Evolutionary conservation across 2,888 invertebrate genomes (phyloP), one percentile per base, ranked within the genome.

Genomic region (Dryocosmus kuriphilus): DNA sequence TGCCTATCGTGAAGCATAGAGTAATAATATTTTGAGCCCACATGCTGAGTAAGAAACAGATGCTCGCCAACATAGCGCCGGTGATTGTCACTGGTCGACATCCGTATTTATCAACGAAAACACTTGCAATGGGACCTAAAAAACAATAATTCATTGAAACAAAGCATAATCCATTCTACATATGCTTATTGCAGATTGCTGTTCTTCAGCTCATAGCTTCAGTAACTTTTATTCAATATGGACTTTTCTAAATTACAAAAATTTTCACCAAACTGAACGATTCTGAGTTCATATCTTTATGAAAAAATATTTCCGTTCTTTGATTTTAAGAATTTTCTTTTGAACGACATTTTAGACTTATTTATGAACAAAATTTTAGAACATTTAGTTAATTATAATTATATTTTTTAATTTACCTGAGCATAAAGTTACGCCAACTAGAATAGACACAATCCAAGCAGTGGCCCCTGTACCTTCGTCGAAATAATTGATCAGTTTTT

Each of bases 391-490:
- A 60, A 14, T 60, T 3, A 19, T 60, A 60, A 60, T 62, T 30
- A 46, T 79, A 55, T 78, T 41, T 71, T 19, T 19, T 7, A 73
- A 88, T 92, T 94, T 93, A 98, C 98, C 98, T 90, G 98, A 97
- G 88, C 98, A 97, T 82, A 98, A 94, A 6, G 99, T 99, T 82
- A 99, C 96, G 77, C 99, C 99, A 80, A 98, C 97, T 89, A 99
- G 95, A 85, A 98, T 96, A 60, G 98, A 98, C 67, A 96, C 95
- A 87, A 99, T 97, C 97, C 97, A 97, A 30, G 98, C 96, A 14
- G 98, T 98, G 84, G 95, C 95, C 81, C 96, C 96, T 90, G 96
- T 96, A 81, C 97, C 96, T 89, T 96, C 96, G 8, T 95, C 92
- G 92, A 98, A 99, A 92, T 97, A 96, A 80, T 94, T 92, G 85